Evolutionary conservation across 2,888 invertebrate genomes (phyloP), one percentile per base, ranked within the genome.

Genomic region (Tipula confusa): DNA sequence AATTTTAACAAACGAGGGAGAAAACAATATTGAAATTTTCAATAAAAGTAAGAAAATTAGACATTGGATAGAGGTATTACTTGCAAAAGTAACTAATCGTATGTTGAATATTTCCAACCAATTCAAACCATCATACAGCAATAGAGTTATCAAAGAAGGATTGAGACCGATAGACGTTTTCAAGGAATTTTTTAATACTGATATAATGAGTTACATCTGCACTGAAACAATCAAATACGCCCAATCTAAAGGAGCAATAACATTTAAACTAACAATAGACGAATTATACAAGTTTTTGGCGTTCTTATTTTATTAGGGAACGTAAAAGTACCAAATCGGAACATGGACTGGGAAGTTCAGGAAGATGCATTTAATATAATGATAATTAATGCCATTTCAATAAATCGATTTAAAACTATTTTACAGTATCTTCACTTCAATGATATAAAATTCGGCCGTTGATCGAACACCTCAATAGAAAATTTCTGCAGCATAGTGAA

Each of bases 361-460:
- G 38, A 38, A 38, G 38, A 11, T 38, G 11, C 38, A 11, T 38
- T 38, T 38, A 38, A 38, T 38, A 38, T 38, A 38, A 38, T 38
- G 38, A 38, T 38, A 38, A 9, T 1, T 38, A 38, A 38, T 11
- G 38, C 38, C 38, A 38, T 38, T 9, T 38, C 38, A 38, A 38
- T 4, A 38, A 38, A 38, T 38, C 38, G 38, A 38, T 5, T 38
- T 0, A 38, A 38, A 38, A 38, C 38, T 1, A 38, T 38, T 38
- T 38, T 38, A 5, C 38, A 38, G 38, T 38, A 38, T 38, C 38
- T 38, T 1, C 38, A 38, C 38, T 86, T 81, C 85, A 84, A 83
- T 29, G 85, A 82, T 85, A 84, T 43, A 86, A 86, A 84, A 83
- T 86, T 28, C 82, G 84, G 36, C 85, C 85, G 7, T 82, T 86